A percentile compares a stretch with the other conserved stretches of the same genome.
Evolutionary conservation across 1,140 invertebrate species (phyloP).

Genomic region (Pomacea maculata): DNA sequence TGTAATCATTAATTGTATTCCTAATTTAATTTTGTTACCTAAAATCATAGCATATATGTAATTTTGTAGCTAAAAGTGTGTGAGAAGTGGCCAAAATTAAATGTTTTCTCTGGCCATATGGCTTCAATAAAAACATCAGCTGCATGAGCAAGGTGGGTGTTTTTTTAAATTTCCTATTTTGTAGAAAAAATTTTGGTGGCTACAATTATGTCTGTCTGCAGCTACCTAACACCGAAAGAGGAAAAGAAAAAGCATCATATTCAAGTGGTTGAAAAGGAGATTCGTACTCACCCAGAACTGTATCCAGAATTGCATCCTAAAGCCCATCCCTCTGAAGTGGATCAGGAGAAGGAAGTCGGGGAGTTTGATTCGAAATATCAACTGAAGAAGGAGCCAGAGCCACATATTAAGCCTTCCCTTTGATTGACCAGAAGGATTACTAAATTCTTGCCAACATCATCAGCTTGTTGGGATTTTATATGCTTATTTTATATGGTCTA

Average conservation of each 20-base stretch:
- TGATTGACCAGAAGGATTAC: neutral
- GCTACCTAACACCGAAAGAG: conserved; percentile 35
- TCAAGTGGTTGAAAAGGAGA: conserved; percentile 39
- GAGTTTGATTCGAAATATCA: conserved; percentile 39
- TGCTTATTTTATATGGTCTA: neutral
- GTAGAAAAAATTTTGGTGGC: neutral
- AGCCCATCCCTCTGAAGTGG: conserved; percentile 20
- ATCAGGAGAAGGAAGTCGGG: conserved; percentile 36
- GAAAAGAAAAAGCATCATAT: conserved; percentile 39
- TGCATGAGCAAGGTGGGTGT: too few relatives aligned
- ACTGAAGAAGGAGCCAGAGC: conserved; percentile 28
- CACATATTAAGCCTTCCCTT: conserved; percentile 26
- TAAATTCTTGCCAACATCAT: too few relatives aligned
- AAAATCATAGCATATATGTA: neutral
- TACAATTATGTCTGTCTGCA: conserved; percentile 9
- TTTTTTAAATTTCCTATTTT: neutral
- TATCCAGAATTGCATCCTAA: conserved; percentile 32
- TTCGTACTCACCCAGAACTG: conserved; percentile 37
- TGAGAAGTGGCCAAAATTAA: too few relatives aligned
- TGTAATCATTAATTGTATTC: too few relatives aligned
- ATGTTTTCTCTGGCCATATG: too few relatives aligned
- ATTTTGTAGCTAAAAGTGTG: neutral
- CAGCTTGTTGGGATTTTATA: neutral
- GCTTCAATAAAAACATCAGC: too few relatives aligned
- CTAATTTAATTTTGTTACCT: neutral